A percentile compares a stretch with the other conserved stretches of the same genome.
Evolutionary conservation across 2,797 vertebrate genomes (phyloP).

Genomic region (Emydoidea blandingii): DNA sequence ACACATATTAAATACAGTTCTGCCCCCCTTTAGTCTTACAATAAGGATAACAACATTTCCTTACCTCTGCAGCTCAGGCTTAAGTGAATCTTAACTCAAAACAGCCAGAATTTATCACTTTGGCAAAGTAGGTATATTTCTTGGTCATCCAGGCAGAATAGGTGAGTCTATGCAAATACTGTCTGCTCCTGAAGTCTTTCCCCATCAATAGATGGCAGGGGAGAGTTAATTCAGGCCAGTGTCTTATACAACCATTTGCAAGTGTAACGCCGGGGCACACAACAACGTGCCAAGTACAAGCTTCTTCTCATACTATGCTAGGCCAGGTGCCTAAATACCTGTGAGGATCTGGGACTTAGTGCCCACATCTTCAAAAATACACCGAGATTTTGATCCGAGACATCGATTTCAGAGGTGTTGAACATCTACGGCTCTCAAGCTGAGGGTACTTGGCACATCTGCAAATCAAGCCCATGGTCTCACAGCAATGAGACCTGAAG

Average conservation of each 20-base stretch:
- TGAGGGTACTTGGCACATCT: neutral
- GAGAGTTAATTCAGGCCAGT: neutral
- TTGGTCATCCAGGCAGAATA: neutral
- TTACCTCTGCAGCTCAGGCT: neutral
- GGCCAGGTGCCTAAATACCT: neutral
- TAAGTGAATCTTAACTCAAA: neutral
- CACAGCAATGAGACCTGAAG: neutral
- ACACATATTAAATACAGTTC: neutral
- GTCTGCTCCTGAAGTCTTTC: neutral
- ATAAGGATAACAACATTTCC: neutral
- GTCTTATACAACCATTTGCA: neutral
- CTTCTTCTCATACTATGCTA: neutral
- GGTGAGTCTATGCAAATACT: neutral
- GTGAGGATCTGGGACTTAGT: neutral
- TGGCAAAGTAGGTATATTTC: neutral
- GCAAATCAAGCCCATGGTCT: neutral
- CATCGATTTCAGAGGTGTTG: fast-evolving
- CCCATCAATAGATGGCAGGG: neutral
- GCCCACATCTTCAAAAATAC: neutral
- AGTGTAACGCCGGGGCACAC: neutral
- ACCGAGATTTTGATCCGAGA: neutral
- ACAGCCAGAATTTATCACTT: neutral
- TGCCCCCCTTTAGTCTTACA: neutral
- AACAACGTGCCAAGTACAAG: neutral
- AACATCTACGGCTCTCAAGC: neutral